Percentiles rank a stretch among this genome's conserved stretches.
These are phyloP conservation scores for Mythimna pallens DNA, from an alignment of 2,888 invertebrate species.

Conservation along the genomic window DNA sequence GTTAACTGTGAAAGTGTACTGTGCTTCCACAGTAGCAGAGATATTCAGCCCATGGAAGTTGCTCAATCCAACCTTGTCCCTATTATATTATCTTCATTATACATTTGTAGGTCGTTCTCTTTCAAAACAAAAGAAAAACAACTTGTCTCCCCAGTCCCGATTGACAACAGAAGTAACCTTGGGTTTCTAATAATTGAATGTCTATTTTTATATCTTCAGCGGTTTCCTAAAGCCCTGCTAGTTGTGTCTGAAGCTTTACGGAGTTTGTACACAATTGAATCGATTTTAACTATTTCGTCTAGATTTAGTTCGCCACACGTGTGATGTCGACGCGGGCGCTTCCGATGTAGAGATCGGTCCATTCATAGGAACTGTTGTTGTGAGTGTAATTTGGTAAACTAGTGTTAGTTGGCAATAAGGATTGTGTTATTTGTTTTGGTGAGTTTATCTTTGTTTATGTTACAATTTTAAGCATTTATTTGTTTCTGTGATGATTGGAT, in stretches of 20 bases:
- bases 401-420: slow-evolving; percentile 4
- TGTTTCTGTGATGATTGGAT: too few species aligned
- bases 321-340: slow-evolving; percentile 44
- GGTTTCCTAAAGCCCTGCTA: slow-evolving; percentile 48
- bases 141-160: slow-evolving; percentile 15
- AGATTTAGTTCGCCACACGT: slow-evolving; percentile 56
- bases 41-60: not conserved
- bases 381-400: slow-evolving; percentile 22
- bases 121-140: slow-evolving; percentile 35
- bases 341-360: slow-evolving; percentile 31
- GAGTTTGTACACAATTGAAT: slow-evolving; percentile 49
- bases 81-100: not conserved
- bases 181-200: slow-evolving; percentile 58
- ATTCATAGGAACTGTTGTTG: slow-evolving; percentile 36
- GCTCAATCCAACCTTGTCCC: not conserved
- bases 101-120: not conserved
- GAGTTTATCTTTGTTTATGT: slow-evolving; percentile 28
- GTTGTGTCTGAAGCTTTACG: slow-evolving; percentile 54
- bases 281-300: slow-evolving; percentile 45
- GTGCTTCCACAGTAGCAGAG: too few species aligned
- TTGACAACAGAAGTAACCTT: slow-evolving; percentile 50
- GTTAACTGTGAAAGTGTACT: too few species aligned
- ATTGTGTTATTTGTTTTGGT: slow-evolving; percentile 25
- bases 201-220: slow-evolving; percentile 55
- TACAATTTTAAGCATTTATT: too few species aligned